Evolutionary conservation across 2,888 invertebrate species (phyloP).

Genomic region (Agonopterix arenella): DNA sequence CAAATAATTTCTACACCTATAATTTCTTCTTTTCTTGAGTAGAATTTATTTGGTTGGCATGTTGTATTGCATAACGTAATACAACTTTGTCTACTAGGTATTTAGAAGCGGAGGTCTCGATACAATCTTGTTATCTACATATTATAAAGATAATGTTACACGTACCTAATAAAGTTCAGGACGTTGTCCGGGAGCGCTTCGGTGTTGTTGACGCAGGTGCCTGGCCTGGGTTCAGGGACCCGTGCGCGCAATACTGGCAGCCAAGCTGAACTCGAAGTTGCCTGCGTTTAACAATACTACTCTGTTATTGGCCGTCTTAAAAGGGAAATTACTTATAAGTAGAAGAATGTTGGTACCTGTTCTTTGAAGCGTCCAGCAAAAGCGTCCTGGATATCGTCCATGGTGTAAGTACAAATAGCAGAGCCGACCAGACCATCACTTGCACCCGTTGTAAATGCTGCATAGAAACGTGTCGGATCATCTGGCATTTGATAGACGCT

Average conservation of each 20-base stretch:
- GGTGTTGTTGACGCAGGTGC: constrained; percentile 81
- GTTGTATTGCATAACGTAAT: too few relatives aligned
- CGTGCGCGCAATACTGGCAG: constrained; percentile 79
- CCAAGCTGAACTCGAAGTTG: constrained; percentile 81
- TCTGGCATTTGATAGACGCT: constrained; percentile 81
- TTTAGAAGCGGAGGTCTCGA: too few relatives aligned
- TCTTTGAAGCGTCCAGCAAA: constrained; percentile 84
- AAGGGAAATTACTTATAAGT: background rate
- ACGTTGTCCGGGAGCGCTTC: constrained; percentile 79
- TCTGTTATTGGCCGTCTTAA: too few relatives aligned
- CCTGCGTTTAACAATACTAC: constrained; percentile 35
- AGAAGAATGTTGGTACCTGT: constrained; percentile 46
- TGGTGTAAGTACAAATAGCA: constrained; percentile 82
- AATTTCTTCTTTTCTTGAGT: too few relatives aligned
- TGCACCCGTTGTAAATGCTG: constrained; percentile 81
- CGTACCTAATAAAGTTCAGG: constrained; percentile 81
- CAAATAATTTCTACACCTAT: too few relatives aligned
- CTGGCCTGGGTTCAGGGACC: constrained; percentile 80
- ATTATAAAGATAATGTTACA: background rate
- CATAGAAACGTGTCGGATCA: constrained; percentile 79
- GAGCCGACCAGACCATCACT: constrained; percentile 82
- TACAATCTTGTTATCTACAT: too few relatives aligned
- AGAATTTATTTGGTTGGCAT: too few relatives aligned
- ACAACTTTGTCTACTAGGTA: too few relatives aligned
- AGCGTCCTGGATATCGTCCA: constrained; percentile 79